Base-by-base conservation (phyloP, 2,888 invertebrate genomes). In the Dryocosmus kuriphilus region DNA sequence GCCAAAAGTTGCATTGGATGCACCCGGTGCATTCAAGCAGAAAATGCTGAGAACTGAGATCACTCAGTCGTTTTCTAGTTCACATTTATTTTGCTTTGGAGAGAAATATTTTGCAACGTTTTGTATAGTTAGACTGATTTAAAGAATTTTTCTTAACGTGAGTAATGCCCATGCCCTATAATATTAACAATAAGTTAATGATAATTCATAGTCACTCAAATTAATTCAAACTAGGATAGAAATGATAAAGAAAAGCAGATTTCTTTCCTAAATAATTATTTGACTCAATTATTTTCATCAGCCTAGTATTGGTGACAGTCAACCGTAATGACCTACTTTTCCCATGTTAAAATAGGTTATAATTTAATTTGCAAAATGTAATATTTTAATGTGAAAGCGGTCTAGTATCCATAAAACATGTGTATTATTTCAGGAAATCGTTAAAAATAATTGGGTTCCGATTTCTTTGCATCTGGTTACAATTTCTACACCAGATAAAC, bases 401-500 rank as follows among this genome's bases (percentile, higher is more conserved):
- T 67, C 46, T 46, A 27, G 46, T 67, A 46, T 19, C 46, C 7
- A n/a, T 62, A n/a, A 62, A 67, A 38, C 38, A 2, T 38, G 63
- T 35, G 35, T 63, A 65, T 65, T 38, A 65, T 65, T 67, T 67
- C 67, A 46, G 46, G 67, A 67, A 67, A 67, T 67, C 67, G 27
- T 67, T 67, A 67, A 67, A 67, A 67, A 67, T 67, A 67, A 67
- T 67, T 67, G 67, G 67, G 11, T 41, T 67, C 67, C 41, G 30
- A 67, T 67, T 67, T 67, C 67, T 46, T 67, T 67, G 46, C 67
- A 27, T 67, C 7, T 67, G 46, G 67, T 41, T 67, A 67, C 46
- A 67, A 67, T 67, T 67, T 41, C 67, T 46, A 67, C 41, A 41
- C 27, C 16, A 67, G 67, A 67, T 67, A 46, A 46, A 46, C 24